Conservation (phyloP, 2,113 vertebrate species). For the Melanocharis versteri region DNA sequence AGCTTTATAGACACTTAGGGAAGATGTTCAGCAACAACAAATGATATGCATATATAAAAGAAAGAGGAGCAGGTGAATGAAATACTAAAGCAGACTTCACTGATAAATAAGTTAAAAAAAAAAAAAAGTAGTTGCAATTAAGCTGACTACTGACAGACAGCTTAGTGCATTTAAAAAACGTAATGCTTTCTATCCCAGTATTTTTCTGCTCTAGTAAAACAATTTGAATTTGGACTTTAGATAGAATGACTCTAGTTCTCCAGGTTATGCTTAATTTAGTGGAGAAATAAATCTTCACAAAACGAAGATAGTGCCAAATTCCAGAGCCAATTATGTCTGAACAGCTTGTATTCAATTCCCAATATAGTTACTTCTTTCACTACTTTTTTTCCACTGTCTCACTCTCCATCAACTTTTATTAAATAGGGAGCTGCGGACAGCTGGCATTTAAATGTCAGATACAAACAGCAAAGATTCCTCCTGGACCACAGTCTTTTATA, state of each 20-base stretch:
- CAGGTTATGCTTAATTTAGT: background rate
- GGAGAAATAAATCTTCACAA: background rate
- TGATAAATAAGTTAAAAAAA: background rate
- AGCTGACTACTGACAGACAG: background rate
- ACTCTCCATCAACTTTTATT: background rate
- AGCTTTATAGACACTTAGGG: background rate
- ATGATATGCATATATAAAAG: background rate
- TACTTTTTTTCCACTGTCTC: background rate
- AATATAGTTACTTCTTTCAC: background rate
- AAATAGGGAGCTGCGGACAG: background rate
- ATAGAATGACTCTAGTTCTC: background rate
- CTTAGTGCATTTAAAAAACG: background rate
- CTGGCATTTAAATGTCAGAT: background rate
- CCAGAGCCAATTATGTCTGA: background rate
- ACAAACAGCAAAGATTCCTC: background rate
- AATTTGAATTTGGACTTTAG: background rate
- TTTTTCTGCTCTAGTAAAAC: background rate
- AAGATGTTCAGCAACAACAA: background rate
- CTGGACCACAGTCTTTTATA: background rate
- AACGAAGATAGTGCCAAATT: background rate
- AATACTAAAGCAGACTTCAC: background rate
- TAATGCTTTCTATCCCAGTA: background rate
- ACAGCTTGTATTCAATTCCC: background rate
- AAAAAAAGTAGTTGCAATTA: background rate
- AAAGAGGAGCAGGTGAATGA: background rate